Evolutionary conservation across 2,797 vertebrate genomes (phyloP), one percentile per base, ranked within the genome.

Genomic region (Mormyrops boulengeri): DNA sequence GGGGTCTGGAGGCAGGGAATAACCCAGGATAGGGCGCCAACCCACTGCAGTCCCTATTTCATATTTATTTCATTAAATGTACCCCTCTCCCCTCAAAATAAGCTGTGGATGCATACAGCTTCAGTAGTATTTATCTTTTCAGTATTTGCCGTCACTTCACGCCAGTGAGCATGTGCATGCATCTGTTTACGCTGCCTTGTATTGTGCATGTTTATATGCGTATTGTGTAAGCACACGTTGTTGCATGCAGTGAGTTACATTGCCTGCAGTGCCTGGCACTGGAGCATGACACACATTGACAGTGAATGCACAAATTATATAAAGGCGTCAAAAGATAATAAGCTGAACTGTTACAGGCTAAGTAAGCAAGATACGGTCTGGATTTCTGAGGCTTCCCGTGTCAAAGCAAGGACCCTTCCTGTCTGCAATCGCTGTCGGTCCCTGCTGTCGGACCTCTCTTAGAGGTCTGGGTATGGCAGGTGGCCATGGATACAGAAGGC

Each of bases 391-490:
- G 38, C 17, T 80, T 44, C 38, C 73, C 6, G 1, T 8, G 38
- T 80, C 12, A 44, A 80, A 80, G 14, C 73, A 80, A 9, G 66
- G 26, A 44, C 17, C 14, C 69, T 77, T 7, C 34, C 17, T 80
- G 73, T 80, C 14, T 41, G 73, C 38, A 19, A 38, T 19, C 12
- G 17, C 73, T 80, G 73, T 41, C 86, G 86, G 52, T 82, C 26
- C 80, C 62, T 89, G 9, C 49, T 53, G 44, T 85, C 77, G 34
- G 53, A 57, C 22, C 0, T 89, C 90, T 89, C 57, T 89, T 88
- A 91, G 90, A 89, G 89, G 55, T 77, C 66, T 80, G 91, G 89
- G 90, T 92, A 90, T 93, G 94, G 94, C 93, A 92, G 92, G 93
- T 86, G 87, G 91, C 91, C 92, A 91, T 91, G 92, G 93, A 93